These are phyloP conservation scores for Caerostris darwini DNA, from an alignment of 1,140 invertebrate species.

Conservation along the genomic window DNA sequence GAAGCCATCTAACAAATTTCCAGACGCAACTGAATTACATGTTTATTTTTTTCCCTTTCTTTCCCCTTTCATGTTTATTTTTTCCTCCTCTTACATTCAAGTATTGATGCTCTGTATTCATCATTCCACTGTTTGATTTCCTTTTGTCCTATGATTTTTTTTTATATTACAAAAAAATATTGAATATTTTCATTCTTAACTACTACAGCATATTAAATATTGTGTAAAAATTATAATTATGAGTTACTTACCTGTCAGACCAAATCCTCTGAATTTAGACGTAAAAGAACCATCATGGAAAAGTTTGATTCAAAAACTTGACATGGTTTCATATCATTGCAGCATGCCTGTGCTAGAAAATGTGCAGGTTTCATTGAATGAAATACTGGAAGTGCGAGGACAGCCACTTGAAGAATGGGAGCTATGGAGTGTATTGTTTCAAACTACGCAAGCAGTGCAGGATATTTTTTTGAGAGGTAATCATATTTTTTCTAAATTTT, in stretches of 20 bases:
- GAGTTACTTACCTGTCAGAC: slow-evolving; percentile 46
- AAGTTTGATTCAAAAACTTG: slow-evolving; percentile 72
- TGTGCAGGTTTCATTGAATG: slow-evolving; percentile 73
- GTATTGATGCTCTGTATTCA: too few species aligned
- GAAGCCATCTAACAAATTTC: slow-evolving; percentile 4
- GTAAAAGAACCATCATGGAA: slow-evolving; percentile 71
- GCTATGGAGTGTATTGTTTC: slow-evolving; percentile 66
- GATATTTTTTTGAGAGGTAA: slow-evolving; percentile 73
- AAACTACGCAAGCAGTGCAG: slow-evolving; percentile 62
- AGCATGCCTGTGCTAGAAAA: slow-evolving; percentile 76
- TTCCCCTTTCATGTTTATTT: too few species aligned
- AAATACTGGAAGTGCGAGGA: slow-evolving; percentile 71
- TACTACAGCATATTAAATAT: too few species aligned
- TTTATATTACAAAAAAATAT: too few species aligned
- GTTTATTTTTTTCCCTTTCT: background rate
- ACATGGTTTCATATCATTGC: slow-evolving; percentile 76
- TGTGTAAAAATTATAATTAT: background rate
- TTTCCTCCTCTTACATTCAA: too few species aligned
- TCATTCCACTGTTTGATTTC: too few species aligned
- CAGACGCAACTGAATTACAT: slow-evolving; percentile 15
- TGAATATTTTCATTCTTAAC: too few species aligned
- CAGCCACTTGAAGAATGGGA: slow-evolving; percentile 64
- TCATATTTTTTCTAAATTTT: background rate
- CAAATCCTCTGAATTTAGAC: slow-evolving; percentile 64
- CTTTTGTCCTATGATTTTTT: too few species aligned